Base-by-base conservation (phyloP, 1,140 invertebrate genomes). In the Ceratina australensis region DNA sequence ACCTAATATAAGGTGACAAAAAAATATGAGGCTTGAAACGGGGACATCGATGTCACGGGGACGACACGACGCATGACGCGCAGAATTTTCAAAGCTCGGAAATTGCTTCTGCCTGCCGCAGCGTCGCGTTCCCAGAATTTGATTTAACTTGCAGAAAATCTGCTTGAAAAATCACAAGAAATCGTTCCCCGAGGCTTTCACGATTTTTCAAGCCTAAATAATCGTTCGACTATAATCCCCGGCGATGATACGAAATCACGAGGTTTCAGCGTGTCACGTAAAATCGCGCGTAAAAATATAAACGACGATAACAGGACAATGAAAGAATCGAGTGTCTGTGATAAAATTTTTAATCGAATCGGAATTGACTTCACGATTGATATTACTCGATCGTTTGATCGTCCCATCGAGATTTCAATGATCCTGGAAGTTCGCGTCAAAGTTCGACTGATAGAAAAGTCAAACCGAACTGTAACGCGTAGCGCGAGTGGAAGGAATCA, bases 141-240 rank as follows among this genome's bases (percentile, higher is more conserved):
- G 57, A 71, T 63, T 77, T 42, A 61, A 61, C 67, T 71, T 60
- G 15, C n/a, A 49, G 56, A 69, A 61, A 77, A 71, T 77, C 74
- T 71, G 74, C 57, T 77, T 63, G 74, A 63, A 61, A 61, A 71
- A 68, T 77, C 74, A 77, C 57, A 71, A 57, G 28, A 47, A 52
- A 61, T 22, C 47, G 73, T 69, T 52, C 47, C 56, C 12, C 20
- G 47, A 20, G 28, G 26, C 42, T 59, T 20, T 12, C 54, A 54
- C 0, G 15, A 54, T 71, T 67, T 42, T 42, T 42, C 33, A 42
- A 42, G 57, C 15, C 49, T 49, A 71, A 77, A 71, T 42, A 33
- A 61, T 77, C 50, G 57, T 13, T 15, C 49, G 13, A 26, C 47
- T 60, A 16, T 22, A 68, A 42, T 42, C 33, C 33, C 8, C 33